phyloP scores from a whole-genome alignment of 2,888 invertebrate genomes.

The Eristalinus sepulchralis region DNA sequence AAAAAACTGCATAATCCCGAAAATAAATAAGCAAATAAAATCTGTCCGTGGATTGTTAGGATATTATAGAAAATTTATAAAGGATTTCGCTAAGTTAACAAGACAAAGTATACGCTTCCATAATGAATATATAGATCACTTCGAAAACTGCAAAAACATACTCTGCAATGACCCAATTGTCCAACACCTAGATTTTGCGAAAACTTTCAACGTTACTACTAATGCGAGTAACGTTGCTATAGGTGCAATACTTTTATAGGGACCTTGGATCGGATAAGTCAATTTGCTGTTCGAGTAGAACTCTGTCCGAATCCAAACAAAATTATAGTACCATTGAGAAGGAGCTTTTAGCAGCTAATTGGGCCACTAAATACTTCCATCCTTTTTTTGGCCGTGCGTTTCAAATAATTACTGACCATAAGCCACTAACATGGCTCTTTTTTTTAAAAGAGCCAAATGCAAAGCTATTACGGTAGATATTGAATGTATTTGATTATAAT shows the following conservation, averaged over 20 bases:
- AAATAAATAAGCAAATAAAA: slow-evolving; percentile 25
- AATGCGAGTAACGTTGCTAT: slow-evolving; percentile 65
- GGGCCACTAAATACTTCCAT: slow-evolving; percentile 76
- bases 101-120: slow-evolving; percentile 1
- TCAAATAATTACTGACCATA: slow-evolving; percentile 73
- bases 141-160: slow-evolving; percentile 21
- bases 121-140: slow-evolving; percentile 1
- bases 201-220: slow-evolving; percentile 20
- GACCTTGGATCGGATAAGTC: slow-evolving; percentile 62
- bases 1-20: slow-evolving; percentile 33
- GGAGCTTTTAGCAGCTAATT: slow-evolving; percentile 75
- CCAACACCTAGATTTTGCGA: slow-evolving; percentile 18
- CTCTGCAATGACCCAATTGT: slow-evolving; percentile 16
- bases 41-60: slow-evolving; percentile 24
- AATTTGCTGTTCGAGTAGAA: slow-evolving; percentile 73
- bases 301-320: slow-evolving; percentile 60
- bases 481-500: slow-evolving; percentile 75
- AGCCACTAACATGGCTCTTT: slow-evolving; percentile 74
- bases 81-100: slow-evolving; percentile 29
- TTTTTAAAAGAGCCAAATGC: slow-evolving; percentile 58
- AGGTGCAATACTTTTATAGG: slow-evolving; percentile 73
- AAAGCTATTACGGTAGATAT: slow-evolving; percentile 76
- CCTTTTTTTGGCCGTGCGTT: slow-evolving; percentile 77
- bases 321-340: slow-evolving; percentile 75
- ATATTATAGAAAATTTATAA: slow-evolving; percentile 39